Percentiles rank a stretch among this genome's conserved stretches.
phyloP scores from a whole-genome alignment of 2,888 invertebrate species.

The Artemia sinica region DNA sequence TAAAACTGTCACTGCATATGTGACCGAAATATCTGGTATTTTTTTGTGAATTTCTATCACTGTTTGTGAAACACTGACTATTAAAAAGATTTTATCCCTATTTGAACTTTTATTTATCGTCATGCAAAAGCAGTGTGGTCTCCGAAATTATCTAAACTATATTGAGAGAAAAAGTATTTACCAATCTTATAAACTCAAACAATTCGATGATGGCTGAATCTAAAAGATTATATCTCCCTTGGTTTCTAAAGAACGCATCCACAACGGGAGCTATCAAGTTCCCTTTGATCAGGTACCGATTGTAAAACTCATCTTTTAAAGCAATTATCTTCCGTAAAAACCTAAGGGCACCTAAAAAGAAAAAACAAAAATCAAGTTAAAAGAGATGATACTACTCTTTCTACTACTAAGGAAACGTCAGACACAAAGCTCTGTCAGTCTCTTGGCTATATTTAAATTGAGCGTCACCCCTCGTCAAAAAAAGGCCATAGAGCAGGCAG shows the following conservation, averaged over 20 bases:
- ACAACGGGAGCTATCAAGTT: slow-evolving; percentile 89
- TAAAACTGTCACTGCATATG: too few relatives aligned
- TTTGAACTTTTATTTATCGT: too few relatives aligned
- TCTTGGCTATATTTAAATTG: not conserved
- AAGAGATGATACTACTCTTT: not conserved
- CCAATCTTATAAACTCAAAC: slow-evolving; percentile 92
- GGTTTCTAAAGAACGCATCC: slow-evolving; percentile 87
- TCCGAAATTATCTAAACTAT: too few relatives aligned
- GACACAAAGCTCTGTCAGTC: not conserved
- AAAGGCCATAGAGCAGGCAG: too few relatives aligned
- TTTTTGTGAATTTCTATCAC: too few relatives aligned
- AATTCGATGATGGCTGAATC: slow-evolving; percentile 97
- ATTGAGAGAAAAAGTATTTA: slow-evolving; percentile 29
- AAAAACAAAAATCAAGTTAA: slow-evolving; percentile 1
- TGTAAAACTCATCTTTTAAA: slow-evolving; percentile 94
- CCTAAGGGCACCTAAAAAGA: slow-evolving; percentile 57
- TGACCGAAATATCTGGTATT: too few relatives aligned
- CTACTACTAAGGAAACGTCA: too few relatives aligned
- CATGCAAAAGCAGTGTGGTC: too few relatives aligned
- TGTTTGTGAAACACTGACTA: too few relatives aligned
- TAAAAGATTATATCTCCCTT: slow-evolving; percentile 91
- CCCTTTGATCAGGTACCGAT: slow-evolving; percentile 82
- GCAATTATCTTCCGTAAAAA: slow-evolving; percentile 94
- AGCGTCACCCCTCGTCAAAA: too few relatives aligned
- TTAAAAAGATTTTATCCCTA: too few relatives aligned